These are phyloP conservation scores for Tringa solitaria DNA, from an alignment of 2,113 vertebrate species.

Conservation along the genomic window DNA sequence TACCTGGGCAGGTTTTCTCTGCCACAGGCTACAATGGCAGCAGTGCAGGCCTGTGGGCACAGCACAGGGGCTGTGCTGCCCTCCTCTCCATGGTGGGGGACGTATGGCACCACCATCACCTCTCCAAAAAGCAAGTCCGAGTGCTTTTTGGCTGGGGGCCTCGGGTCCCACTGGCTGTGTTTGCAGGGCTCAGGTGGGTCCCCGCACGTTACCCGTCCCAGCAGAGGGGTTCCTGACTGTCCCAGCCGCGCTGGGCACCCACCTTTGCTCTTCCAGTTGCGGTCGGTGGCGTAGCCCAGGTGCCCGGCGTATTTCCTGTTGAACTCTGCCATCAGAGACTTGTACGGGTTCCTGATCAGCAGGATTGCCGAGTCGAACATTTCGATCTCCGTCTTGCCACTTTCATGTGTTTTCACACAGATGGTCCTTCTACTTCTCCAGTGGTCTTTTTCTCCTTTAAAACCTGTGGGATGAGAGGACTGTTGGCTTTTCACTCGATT, in stretches of 20 bases:
- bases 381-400: conserved; percentile 90
- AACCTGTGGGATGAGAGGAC: conserved; percentile 76
- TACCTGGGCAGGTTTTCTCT: neutral
- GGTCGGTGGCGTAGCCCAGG: conserved; percentile 91
- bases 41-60: no score
- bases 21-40: neutral
- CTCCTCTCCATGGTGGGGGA: neutral
- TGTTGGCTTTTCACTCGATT: neutral
- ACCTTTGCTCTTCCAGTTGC: conserved; percentile 96
- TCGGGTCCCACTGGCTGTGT: accelerated
- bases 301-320: conserved; percentile 97
- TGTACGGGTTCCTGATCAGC: conserved; percentile 93
- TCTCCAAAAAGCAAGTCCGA: neutral
- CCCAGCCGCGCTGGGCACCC: accelerated
- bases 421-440: conserved; percentile 95
- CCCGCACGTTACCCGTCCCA: accelerated
- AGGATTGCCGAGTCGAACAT: conserved; percentile 93
- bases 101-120: accelerated
- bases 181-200: neutral
- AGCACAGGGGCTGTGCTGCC: accelerated
- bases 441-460: conserved; percentile 98
- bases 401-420: conserved; percentile 97
- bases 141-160: neutral
- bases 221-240: no score
- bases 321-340: conserved; percentile 92